Evolutionary conservation across 2,797 vertebrate genomes (phyloP), one percentile per base, ranked within the genome.

Genomic region (Notoglanidium macrostoma): DNA sequence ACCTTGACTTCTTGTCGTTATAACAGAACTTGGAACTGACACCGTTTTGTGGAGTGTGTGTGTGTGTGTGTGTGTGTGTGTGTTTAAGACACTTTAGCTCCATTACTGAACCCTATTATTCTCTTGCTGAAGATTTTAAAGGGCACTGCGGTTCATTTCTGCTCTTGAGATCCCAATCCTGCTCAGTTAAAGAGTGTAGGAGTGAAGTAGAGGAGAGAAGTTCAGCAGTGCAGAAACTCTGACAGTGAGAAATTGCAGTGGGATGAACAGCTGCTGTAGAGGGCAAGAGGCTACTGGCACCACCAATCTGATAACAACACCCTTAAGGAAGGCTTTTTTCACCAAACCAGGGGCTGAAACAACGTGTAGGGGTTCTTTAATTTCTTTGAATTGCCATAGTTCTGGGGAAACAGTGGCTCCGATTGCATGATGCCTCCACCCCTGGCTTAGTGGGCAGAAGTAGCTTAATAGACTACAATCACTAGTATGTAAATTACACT

Each of bases 201-300:
- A 81, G 46, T 79, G 77, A 73, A 51, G 46, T 63, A 51, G 79
- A 82, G 81, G 65, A 23, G 85, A 79, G 84, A 79, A 72, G 86
- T 87, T 86, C 89, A 88, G 35, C 83, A 74, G 86, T 85, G 89
- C 90, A 87, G 85, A 88, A 90, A 86, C 73, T 87, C 85, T 89
- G 89, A 90, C 90, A 87, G 79, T 90, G 89, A 90, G 85, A 77
- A 91, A 91, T 91, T 91, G 89, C 87, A 88, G 83, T 44, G 63
- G 76, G 68, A 55, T 78, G 89, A 90, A 85, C 78, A 79, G 84
- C 76, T 87, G 72, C 78, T 89, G 82, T 89, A 83, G 85, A 88
- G 87, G 80, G 59, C 70, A 85, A 87, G 79, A 83, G 82, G 86
- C 68, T 85, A 88, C 32, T 72, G 67, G 72, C n/a, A 84, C 77